Evolutionary conservation across 2,888 invertebrate species (phyloP).

Genomic region (Yponomeuta malinellus): DNA sequence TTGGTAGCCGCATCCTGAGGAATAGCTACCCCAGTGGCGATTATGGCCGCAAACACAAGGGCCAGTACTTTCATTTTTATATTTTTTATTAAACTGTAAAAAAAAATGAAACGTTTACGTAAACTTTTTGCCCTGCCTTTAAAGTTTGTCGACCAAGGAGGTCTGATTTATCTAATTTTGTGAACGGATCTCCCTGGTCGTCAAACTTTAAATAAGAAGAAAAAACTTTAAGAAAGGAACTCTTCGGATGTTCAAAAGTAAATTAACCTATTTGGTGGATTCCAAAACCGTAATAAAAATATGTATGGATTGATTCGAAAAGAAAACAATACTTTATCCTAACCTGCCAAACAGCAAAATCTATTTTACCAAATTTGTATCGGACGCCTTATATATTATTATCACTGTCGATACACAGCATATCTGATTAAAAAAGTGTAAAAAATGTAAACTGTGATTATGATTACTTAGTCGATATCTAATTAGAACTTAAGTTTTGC

Average conservation of each 20-base stretch:
- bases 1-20: background rate
- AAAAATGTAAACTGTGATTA: background rate
- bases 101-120: background rate
- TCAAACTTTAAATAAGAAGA: no score
- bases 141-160: background rate
- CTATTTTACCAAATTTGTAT: background rate
- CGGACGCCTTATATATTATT: background rate
- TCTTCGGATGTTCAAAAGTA: no score
- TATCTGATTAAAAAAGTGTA: background rate
- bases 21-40: slow-evolving; percentile 23
- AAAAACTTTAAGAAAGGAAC: no score
- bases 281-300: no score
- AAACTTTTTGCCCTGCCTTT: background rate
- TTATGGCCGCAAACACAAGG: slow-evolving; percentile 30
- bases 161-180: no score
- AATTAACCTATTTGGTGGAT: no score
- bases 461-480: background rate
- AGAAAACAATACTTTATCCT: background rate
- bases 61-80: slow-evolving; percentile 37
- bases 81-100: background rate
- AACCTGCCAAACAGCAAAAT: background rate
- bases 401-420: background rate
- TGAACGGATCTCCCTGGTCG: no score
- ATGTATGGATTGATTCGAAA: background rate
- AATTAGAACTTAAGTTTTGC: background rate